phyloP scores from a whole-genome alignment of 2,888 invertebrate species.

The Caenorhabditis zanzibari region DNA sequence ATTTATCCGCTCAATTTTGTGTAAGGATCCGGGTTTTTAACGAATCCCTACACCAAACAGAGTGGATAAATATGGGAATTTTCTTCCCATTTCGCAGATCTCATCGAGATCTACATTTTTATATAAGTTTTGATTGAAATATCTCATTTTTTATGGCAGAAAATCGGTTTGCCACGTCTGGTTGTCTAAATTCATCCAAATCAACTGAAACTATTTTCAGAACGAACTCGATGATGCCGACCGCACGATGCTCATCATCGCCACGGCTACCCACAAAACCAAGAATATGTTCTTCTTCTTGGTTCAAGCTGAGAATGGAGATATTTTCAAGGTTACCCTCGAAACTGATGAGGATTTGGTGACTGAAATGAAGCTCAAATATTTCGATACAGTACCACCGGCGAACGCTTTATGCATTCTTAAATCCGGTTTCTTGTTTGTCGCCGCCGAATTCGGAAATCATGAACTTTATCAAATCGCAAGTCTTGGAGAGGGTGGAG shows the following conservation, averaged over 20 bases:
- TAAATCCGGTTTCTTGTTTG: conserved; percentile 98
- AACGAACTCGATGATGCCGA: conserved; percentile 99
- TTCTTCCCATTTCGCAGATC: no score
- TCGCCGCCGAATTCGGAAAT: conserved; percentile 99
- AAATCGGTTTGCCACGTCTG: no score
- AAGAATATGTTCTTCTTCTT: conserved; percentile 99
- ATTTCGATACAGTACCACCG: conserved; percentile 99
- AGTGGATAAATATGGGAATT: no score
- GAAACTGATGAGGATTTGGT: conserved; percentile 98
- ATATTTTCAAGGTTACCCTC: conserved; percentile 96
- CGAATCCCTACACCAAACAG: no score
- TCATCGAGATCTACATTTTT: no score
- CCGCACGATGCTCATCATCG: conserved; percentile 98
- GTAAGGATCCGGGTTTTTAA: no score
- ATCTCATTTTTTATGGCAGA: no score
- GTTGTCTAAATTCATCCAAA: no score
- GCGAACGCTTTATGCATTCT: conserved; percentile 97
- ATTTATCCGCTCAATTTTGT: no score
- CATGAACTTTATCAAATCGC: conserved; percentile 99
- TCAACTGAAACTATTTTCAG: conserved; percentile 82
- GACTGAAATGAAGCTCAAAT: conserved; percentile 98
- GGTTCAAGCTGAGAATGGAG: conserved; percentile 98
- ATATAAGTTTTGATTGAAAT: no score
- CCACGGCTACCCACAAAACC: conserved; percentile 98
- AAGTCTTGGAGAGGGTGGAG: conserved; percentile 98